Conservation (phyloP, 2,113 vertebrate genomes). For the Anolis sagrei region DNA sequence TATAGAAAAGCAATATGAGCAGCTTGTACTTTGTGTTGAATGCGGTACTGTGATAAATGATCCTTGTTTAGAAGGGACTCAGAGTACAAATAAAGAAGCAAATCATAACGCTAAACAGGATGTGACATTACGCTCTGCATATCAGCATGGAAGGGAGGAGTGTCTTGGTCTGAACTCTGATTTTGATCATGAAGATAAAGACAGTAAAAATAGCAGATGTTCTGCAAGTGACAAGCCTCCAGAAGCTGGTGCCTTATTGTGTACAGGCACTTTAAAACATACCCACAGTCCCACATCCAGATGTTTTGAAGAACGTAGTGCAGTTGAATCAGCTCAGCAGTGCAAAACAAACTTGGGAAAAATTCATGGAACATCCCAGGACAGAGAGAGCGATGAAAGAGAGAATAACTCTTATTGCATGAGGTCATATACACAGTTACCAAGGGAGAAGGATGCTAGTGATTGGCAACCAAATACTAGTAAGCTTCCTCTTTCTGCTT, state of each 20-base stretch:
- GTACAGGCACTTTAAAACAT: conserved; percentile 75
- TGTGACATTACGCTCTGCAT: conserved; percentile 31
- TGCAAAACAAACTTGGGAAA: conserved; percentile 72
- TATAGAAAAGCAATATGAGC: conserved; percentile 76
- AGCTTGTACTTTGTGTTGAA: conserved; percentile 83
- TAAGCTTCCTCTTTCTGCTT: conserved; percentile 64
- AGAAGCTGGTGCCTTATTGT: conserved; percentile 64
- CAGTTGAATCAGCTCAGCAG: conserved; percentile 47
- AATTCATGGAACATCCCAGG: conserved; percentile 55
- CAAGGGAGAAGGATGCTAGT: conserved; percentile 84
- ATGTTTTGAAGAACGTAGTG: conserved; percentile 66
- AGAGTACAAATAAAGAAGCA: conserved; percentile 58
- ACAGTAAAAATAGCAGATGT: conserved; percentile 51
- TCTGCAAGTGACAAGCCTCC: conserved; percentile 63
- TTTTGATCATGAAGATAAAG: conserved; percentile 35
- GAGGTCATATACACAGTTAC: conserved; percentile 80
- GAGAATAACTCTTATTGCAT: conserved; percentile 74
- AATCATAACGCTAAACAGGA: conserved; percentile 51
- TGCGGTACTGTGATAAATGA: conserved; percentile 76
- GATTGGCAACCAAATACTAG: conserved; percentile 71
- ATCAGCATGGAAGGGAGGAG: conserved; percentile 42
- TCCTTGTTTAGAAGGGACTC: conserved; percentile 53
- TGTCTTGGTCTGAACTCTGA: conserved; percentile 43
- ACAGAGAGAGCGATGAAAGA: conserved; percentile 53
- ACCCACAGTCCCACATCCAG: conserved; percentile 71